Evolutionary conservation across 1,140 invertebrate genomes (phyloP).

Genomic region (Drosophila tropicalis): DNA sequence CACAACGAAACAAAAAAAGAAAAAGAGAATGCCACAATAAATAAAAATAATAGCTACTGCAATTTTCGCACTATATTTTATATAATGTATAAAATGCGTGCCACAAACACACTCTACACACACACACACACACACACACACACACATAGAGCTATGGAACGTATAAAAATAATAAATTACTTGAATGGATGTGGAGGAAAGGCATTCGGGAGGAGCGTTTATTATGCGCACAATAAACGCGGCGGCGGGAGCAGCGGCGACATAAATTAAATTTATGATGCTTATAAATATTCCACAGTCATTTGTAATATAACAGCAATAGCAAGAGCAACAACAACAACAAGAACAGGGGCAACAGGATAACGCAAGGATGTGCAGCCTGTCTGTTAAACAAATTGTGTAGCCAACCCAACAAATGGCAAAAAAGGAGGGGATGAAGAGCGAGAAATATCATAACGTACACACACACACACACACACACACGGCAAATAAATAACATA

Average conservation of each 20-base stretch:
- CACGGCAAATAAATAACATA: slow-evolving; percentile 18
- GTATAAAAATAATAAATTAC: slow-evolving; percentile 80
- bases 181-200: slow-evolving; percentile 59
- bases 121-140: slow-evolving; percentile 33
- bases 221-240: slow-evolving; percentile 81
- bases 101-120: slow-evolving; percentile 14
- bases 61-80: slow-evolving; percentile 60
- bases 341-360: slow-evolving; percentile 42
- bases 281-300: slow-evolving; percentile 70
- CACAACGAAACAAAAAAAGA: slow-evolving; percentile 39
- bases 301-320: slow-evolving; percentile 61
- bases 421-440: slow-evolving; percentile 19
- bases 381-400: slow-evolving; percentile 62
- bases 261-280: slow-evolving; percentile 77
- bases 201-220: slow-evolving; percentile 58
- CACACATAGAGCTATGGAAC: slow-evolving; percentile 43
- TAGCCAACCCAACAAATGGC: slow-evolving; percentile 24
- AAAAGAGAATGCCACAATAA: slow-evolving; percentile 42
- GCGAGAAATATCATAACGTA: slow-evolving; percentile 25
- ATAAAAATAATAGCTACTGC: slow-evolving; percentile 57
- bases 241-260: slow-evolving; percentile 66
- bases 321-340: slow-evolving; percentile 40
- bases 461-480: slow-evolving; percentile 20
- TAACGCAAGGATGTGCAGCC: slow-evolving; percentile 58
- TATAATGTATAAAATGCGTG: slow-evolving; percentile 45